Base-by-base conservation (phyloP, 2,113 vertebrate species). In the Rafetus swinhoei region DNA sequence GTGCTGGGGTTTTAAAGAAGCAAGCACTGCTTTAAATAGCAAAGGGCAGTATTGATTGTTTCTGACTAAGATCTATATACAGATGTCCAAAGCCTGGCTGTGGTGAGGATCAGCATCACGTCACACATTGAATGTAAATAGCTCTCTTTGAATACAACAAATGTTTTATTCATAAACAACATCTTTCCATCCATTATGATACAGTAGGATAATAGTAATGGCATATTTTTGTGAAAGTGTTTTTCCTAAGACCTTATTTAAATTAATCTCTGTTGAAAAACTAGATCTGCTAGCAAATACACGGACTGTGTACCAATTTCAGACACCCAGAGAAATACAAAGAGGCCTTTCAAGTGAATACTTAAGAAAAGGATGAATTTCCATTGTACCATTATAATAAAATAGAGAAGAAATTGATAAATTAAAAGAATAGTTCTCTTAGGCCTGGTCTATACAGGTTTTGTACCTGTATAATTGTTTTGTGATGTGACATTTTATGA, bases 101-200 rank as follows among this genome's bases (percentile, higher is more conserved):
- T 27, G 1, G 3, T 2, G 3, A 90, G 55, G 22, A 85, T 88
- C 81, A 95, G 62, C 79, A 76, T 32, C 55, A 45, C 69, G 54
- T 76, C 69, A 87, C 56, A 29, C 18, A 76, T 57, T 72, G 39
- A 82, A 80, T 95, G 95, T 95, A 94, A 97, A 97, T 95, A 95
- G 39, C 92, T 90, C 83, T 88, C 53, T 96, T 91, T 91, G 21
- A 84, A 86, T 91, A 84, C 45, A 92, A 92, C 72, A 79, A 81
- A 65, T 95, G 22, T 95, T 97, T 96, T 96, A 97, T 97, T 96
- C 93, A 95, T 96, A 94, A 90, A 93, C 85, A 87, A 53, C 85
- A 93, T 84, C 8, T 79, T 88, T 94, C 85, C 79, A 85, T 83
- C 90, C 55, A 45, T 5, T 90, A 76, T 59, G 74, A 87, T 92